A percentile compares a stretch with the other conserved stretches of the same genome.
Conservation (phyloP, 2,888 invertebrate genomes). For the Archips crataeganus region DNA sequence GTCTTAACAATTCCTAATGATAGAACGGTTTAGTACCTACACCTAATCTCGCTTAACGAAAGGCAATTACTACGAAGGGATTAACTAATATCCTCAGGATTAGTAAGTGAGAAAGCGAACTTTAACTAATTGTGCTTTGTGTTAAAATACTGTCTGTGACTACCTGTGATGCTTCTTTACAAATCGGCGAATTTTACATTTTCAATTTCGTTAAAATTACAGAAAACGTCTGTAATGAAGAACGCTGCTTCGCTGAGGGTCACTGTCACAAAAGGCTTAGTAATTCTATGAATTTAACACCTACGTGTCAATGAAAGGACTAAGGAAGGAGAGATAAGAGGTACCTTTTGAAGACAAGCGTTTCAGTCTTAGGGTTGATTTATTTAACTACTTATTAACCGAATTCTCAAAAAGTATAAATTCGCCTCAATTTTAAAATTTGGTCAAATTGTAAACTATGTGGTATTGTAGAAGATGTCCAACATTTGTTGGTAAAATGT, state of each 20-base stretch:
- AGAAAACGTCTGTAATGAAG: neutral
- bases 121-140: slow-evolving; percentile 41
- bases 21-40: slow-evolving; percentile 57
- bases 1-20: slow-evolving; percentile 54
- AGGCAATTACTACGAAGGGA: slow-evolving; percentile 63
- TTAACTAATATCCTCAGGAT: slow-evolving; percentile 52
- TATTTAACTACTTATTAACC: neutral
- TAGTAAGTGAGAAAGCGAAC: slow-evolving; percentile 54
- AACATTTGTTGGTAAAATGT: too few relatives aligned
- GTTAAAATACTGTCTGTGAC: slow-evolving; percentile 19
- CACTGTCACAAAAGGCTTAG: neutral
- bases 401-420: neutral
- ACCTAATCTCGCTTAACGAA: slow-evolving; percentile 52
- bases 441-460: too few relatives aligned
- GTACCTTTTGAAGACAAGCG: neutral
- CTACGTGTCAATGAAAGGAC: neutral
- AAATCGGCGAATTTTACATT: slow-evolving; percentile 12
- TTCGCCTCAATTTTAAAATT: too few relatives aligned
- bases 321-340: neutral
- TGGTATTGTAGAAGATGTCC: too few relatives aligned
- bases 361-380: neutral
- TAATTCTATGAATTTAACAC: neutral
- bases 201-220: neutral
- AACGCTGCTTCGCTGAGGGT: neutral
- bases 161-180: slow-evolving; percentile 24